Evolutionary conservation across 2,888 invertebrate species (phyloP), one percentile per base, ranked within the genome.

Genomic region (Andrena fulva): DNA sequence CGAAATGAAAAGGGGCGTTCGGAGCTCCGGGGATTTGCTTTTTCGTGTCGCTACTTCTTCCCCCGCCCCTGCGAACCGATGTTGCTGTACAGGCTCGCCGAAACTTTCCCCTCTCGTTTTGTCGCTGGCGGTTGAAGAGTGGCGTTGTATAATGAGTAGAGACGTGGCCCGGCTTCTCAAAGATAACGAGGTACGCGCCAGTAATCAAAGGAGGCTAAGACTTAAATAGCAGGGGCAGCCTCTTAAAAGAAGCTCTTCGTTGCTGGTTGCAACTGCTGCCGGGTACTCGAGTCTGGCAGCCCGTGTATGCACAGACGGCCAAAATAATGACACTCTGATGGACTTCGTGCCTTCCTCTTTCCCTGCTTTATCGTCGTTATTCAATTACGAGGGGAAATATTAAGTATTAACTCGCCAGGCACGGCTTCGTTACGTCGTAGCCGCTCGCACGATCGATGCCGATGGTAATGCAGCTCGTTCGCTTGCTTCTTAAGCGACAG

Each of bases 161-260:
- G 56, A 73, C 73, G 71, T 35, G 77, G 69, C 60, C 74, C 52
- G 68, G 60, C 73, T 87, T 63, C 77, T 87, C 85, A 83, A 88
- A 87, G 89, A 90, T 90, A 90, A 90, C 89, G 85, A 89, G 85
- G 81, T 84, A 84, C 87, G 89, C 89, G 85, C 85, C 82, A 77
- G 83, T 90, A 88, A 90, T 90, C 89, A 90, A 90, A 90, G 88
- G 82, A 82, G 54, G 59, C 80, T 72, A 62, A 79, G 84, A 84
- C 85, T 59, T 79, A 81, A 86, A 85, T 84, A 87, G 84, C 89
- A 71, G 60, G 42, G 42, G 52, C 77, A 54, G 60, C 68, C 74
- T 76, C 77, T 76, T 85, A 67, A 87, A 85, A 87, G 85, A 84
- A 87, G 54, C 85, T 68, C 85, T 68, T 56, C 60, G 29, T 50